phyloP scores from a whole-genome alignment of 2,797 vertebrate species.

The Alfaro cultratus region DNA sequence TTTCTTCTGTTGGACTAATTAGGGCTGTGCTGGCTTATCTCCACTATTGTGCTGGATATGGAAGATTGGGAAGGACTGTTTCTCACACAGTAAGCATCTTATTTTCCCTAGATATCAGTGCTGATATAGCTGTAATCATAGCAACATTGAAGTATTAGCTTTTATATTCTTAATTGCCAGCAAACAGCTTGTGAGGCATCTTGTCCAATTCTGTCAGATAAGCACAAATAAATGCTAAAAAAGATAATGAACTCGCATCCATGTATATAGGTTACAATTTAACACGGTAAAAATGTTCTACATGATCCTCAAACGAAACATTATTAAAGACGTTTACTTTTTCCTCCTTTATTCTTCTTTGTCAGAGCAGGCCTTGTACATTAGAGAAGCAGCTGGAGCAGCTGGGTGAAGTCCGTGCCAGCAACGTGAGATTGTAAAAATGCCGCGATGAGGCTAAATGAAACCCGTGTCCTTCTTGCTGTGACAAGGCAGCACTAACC shows the following conservation, averaged over 20 bases:
- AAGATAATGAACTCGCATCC: not conserved
- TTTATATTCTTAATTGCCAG: slow-evolving; percentile 71
- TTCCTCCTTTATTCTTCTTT: not conserved
- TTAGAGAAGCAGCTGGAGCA: slow-evolving; percentile 17
- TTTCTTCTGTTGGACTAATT: slow-evolving; percentile 70
- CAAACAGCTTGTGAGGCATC: slow-evolving; percentile 64
- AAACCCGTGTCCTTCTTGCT: slow-evolving; percentile 51
- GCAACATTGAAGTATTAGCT: slow-evolving; percentile 60
- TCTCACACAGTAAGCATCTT: slow-evolving; percentile 73
- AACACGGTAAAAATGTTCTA: not conserved
- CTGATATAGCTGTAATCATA: slow-evolving; percentile 66
- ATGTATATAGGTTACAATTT: slow-evolving; percentile 17
- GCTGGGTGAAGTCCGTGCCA: slow-evolving; percentile 5
- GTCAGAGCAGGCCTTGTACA: not conserved
- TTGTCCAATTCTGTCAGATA: slow-evolving; percentile 46
- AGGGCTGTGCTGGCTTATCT: slow-evolving; percentile 64
- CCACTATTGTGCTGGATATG: slow-evolving; percentile 64
- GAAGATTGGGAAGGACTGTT: slow-evolving; percentile 66
- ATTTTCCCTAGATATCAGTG: slow-evolving; percentile 65
- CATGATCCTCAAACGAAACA: not conserved
- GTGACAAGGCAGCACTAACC: slow-evolving; percentile 38
- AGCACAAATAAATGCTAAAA: slow-evolving; percentile 15
- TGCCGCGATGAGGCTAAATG: slow-evolving; percentile 37
- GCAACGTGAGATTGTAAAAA: slow-evolving; percentile 2
- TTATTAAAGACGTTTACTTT: not conserved